Evolutionary conservation across 2,113 vertebrate species (phyloP).

Genomic region (Rousettus leschenaultii): DNA sequence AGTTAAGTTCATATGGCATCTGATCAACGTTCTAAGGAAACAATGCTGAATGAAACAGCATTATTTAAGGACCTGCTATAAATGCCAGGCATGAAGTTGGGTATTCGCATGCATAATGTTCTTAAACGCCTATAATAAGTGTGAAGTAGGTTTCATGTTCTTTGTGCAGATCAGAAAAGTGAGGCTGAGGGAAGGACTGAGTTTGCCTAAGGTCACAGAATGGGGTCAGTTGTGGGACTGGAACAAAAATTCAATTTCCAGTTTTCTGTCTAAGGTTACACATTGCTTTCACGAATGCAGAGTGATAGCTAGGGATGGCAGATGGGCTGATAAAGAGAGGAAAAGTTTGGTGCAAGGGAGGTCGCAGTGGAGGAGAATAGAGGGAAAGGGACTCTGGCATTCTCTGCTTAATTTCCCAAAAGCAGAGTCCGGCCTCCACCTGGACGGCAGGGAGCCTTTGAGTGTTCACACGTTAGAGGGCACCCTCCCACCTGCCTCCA

Average conservation of each 20-base stretch:
- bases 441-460: not conserved
- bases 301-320: not conserved
- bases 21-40: no score
- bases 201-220: not conserved
- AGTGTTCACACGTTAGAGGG: rapidly evolving
- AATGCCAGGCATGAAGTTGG: not conserved
- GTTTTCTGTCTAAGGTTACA: not conserved
- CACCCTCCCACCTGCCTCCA: no score
- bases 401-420: not conserved
- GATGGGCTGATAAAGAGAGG: not conserved
- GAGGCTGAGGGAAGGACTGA: not conserved
- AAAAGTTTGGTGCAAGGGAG: not conserved
- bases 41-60: no score
- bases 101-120: not conserved
- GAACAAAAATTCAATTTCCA: not conserved
- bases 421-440: not conserved
- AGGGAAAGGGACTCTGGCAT: not conserved
- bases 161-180: not conserved
- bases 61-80: no score
- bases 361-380: not conserved
- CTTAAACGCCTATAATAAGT: not conserved
- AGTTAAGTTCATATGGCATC: no score
- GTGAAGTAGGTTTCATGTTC: not conserved
- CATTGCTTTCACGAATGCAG: not conserved
- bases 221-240: no score